These are phyloP conservation scores for Emys orbicularis DNA, from an alignment of 2,797 vertebrate species.

Conservation along the genomic window DNA sequence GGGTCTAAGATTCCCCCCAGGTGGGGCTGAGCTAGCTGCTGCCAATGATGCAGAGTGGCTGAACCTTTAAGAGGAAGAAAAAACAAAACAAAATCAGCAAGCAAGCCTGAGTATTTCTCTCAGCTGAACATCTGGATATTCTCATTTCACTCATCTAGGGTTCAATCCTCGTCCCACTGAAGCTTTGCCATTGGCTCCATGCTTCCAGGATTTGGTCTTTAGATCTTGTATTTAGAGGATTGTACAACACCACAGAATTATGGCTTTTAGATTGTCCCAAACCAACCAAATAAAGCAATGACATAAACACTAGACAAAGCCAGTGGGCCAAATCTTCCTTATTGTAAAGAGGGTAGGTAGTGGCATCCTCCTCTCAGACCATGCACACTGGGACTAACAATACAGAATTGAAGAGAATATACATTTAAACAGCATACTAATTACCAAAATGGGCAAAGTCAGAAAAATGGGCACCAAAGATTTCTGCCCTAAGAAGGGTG, in stretches of 20 bases:
- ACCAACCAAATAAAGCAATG: not conserved
- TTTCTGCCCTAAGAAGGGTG: not conserved
- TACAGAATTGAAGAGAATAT: not conserved
- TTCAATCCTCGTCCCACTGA: not conserved
- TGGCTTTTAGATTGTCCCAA: not conserved
- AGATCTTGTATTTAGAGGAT: not conserved
- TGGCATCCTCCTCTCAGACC: accelerated
- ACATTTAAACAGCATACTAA: not conserved
- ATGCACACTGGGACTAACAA: not conserved
- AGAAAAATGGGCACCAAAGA: not conserved
- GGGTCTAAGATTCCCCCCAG: constrained; percentile 95
- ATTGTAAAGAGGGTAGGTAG: not conserved
- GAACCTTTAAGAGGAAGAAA: constrained; percentile 87
- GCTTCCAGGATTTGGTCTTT: not conserved
- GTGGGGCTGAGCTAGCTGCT: constrained; percentile 97
- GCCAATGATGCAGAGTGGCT: constrained; percentile 98
- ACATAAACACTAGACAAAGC: not conserved
- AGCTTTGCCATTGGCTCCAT: not conserved
- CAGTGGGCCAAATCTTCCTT: not conserved
- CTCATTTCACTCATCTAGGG: not conserved
- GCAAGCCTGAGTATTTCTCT: not conserved
- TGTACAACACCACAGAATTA: not conserved
- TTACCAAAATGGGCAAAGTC: constrained; percentile 5
- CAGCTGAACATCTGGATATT: not conserved
- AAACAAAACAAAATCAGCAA: constrained; percentile 35